Evolutionary conservation across 2,113 vertebrate genomes (phyloP).

Genomic region (Callaeas wilsoni): DNA sequence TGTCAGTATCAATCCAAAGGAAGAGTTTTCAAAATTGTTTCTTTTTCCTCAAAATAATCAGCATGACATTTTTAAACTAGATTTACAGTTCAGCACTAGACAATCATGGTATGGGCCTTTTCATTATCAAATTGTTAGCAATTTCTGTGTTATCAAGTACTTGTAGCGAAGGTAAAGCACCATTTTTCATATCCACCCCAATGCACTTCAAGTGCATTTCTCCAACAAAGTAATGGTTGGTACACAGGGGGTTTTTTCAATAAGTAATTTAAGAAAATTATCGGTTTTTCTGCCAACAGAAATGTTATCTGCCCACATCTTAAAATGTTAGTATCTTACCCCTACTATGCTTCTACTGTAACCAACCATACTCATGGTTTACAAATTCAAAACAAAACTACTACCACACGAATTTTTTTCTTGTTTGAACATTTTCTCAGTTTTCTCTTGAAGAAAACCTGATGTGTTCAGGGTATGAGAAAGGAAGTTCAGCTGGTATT

Average conservation of each 20-base stretch:
- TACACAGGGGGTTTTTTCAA: fast-evolving
- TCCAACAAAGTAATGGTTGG: not conserved
- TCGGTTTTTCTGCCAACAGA: not conserved
- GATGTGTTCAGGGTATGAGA: not conserved
- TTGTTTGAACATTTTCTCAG: not conserved
- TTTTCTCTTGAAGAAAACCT: not conserved
- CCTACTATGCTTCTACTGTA: not conserved
- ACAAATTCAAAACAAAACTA: not conserved
- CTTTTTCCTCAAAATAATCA: not conserved
- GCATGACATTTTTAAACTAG: not conserved
- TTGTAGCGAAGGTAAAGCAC: not conserved
- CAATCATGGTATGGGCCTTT: not conserved
- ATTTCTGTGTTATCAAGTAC: not conserved
- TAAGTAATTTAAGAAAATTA: not conserved
- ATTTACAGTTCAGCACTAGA: not conserved
- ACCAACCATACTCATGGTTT: not conserved
- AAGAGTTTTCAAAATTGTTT: not conserved
- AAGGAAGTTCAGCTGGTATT: not conserved
- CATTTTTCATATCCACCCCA: not conserved
- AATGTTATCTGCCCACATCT: not conserved
- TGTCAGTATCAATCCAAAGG: not conserved
- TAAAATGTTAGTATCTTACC: not conserved
- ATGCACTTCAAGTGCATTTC: not conserved
- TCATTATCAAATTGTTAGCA: not conserved
- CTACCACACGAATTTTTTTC: not conserved